A percentile compares a stretch with the other conserved stretches of the same genome.
phyloP scores from a whole-genome alignment of 2,113 vertebrate genomes.

The Gobio gobio region DNA sequence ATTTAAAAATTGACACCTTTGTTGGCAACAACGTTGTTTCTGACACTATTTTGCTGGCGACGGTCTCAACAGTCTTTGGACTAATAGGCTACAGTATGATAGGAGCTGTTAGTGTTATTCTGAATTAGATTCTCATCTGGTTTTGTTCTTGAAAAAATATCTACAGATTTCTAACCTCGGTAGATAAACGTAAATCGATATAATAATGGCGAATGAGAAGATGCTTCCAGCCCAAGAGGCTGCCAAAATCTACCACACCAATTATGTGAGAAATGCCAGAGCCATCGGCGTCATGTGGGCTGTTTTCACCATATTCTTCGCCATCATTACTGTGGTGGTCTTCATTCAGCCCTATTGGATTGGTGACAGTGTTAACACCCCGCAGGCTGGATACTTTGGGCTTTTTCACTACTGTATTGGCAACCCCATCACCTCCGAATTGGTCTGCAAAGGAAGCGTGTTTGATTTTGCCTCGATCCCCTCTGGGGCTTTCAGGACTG shows the following conservation, averaged over 20 bases:
- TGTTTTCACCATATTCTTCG: slow-evolving; percentile 93
- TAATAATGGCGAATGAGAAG: slow-evolving; percentile 68
- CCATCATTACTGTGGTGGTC: slow-evolving; percentile 89
- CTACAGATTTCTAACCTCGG: neutral
- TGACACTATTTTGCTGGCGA: slow-evolving; percentile 31
- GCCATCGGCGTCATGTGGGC: slow-evolving; percentile 95
- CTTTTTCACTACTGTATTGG: slow-evolving; percentile 96
- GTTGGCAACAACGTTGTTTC: slow-evolving; percentile 47
- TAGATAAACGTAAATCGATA: neutral
- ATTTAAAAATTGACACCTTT: slow-evolving; percentile 59
- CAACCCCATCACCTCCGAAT: slow-evolving; percentile 91
- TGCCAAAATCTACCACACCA: slow-evolving; percentile 96
- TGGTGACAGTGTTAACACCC: slow-evolving; percentile 93
- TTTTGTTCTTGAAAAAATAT: neutral
- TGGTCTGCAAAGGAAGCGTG: slow-evolving; percentile 89
- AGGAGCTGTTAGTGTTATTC: neutral
- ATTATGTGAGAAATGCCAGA: slow-evolving; percentile 92
- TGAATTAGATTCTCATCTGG: neutral
- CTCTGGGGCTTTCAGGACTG: slow-evolving; percentile 92
- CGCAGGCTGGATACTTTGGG: slow-evolving; percentile 95
- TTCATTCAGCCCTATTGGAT: slow-evolving; percentile 99
- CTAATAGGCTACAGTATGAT: neutral
- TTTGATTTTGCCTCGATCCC: slow-evolving; percentile 92
- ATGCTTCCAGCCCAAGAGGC: slow-evolving; percentile 94
- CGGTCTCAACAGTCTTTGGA: neutral